A percentile compares a stretch with the other conserved stretches of the same genome.
These are phyloP conservation scores for Nesidiocoris tenuis DNA, from an alignment of 2,888 invertebrate species.

Conservation along the genomic window DNA sequence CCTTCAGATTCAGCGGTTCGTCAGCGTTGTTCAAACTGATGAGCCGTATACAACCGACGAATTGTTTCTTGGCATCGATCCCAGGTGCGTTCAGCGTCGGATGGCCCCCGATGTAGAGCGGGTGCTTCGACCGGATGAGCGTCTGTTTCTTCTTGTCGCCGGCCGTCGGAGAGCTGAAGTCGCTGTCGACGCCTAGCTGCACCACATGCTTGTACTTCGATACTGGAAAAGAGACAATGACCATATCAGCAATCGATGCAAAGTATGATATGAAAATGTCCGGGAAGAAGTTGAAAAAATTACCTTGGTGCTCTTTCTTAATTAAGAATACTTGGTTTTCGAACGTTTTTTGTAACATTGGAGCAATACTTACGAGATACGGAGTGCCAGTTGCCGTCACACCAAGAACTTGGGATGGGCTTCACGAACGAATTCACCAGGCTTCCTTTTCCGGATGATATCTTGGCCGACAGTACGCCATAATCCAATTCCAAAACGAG, in stretches of 20 bases:
- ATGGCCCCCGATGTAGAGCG: constrained; percentile 89
- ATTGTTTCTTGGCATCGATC: constrained; percentile 68
- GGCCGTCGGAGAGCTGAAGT: constrained; percentile 70
- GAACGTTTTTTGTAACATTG: too few species aligned
- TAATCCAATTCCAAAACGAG: constrained; percentile 84
- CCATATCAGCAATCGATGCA: too few species aligned
- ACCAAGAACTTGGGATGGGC: constrained; percentile 67
- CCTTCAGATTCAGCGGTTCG: constrained; percentile 60
- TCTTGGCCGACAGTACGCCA: constrained; percentile 78
- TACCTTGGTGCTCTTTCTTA: too few species aligned
- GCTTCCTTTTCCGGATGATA: constrained; percentile 79
- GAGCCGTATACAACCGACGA: constrained; percentile 77
- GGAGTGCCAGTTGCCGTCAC: constrained; percentile 94
- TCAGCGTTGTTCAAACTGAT: constrained; percentile 64
- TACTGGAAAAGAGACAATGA: constrained; percentile 3
- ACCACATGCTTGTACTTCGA: constrained; percentile 28
- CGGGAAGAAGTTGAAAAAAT: too few species aligned
- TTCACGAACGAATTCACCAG: constrained; percentile 71
- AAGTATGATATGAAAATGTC: too few species aligned
- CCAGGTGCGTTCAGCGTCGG: constrained; percentile 63
- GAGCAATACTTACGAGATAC: constrained; percentile 70
- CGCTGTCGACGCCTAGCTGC: constrained; percentile 80
- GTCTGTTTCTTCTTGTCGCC: constrained; percentile 62
- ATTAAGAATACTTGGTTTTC: too few species aligned
- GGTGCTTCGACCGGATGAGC: constrained; percentile 77